Evolutionary conservation across 2,113 vertebrate genomes (phyloP).

Genomic region (Zeus faber): DNA sequence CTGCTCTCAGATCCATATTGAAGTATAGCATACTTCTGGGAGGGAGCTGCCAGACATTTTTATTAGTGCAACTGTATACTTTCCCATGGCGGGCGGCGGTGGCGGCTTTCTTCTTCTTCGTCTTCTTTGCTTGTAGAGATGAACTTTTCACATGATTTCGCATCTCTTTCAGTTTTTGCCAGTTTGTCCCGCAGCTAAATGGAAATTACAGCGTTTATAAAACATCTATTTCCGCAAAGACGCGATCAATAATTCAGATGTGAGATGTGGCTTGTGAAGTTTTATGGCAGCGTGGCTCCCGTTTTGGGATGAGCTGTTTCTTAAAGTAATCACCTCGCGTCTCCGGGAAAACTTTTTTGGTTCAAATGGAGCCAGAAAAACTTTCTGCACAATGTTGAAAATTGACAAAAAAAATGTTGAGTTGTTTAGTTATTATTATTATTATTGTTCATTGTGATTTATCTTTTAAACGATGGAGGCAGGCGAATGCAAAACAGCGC

Average conservation of each 20-base stretch:
- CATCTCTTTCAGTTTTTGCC: conserved; percentile 18
- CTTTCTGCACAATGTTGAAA: background rate
- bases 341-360: conserved; percentile 5
- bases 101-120: too few species aligned
- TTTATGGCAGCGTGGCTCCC: conserved; percentile 35
- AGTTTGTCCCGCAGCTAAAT: conserved; percentile 45
- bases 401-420: too few species aligned
- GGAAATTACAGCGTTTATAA: conserved; percentile 56
- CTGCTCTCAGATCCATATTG: too few species aligned
- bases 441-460: too few species aligned
- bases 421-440: too few species aligned
- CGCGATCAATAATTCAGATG: conserved; percentile 61
- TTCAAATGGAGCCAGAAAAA: conserved; percentile 6
- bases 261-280: conserved; percentile 39
- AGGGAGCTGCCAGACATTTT: too few species aligned
- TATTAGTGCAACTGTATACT: too few species aligned
- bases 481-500: too few species aligned
- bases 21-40: too few species aligned
- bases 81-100: background rate
- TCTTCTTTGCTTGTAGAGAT: background rate
- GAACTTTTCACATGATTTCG: conserved; percentile 19
- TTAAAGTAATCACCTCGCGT: conserved; percentile 30
- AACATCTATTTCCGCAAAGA: conserved; percentile 54
- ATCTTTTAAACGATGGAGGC: too few species aligned
- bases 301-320: conserved; percentile 34